Evolutionary conservation across 92 coral and sea anemone genomes (phyloP), one percentile per base, ranked within the genome.

Genomic region (Heliopora coerulea): DNA sequence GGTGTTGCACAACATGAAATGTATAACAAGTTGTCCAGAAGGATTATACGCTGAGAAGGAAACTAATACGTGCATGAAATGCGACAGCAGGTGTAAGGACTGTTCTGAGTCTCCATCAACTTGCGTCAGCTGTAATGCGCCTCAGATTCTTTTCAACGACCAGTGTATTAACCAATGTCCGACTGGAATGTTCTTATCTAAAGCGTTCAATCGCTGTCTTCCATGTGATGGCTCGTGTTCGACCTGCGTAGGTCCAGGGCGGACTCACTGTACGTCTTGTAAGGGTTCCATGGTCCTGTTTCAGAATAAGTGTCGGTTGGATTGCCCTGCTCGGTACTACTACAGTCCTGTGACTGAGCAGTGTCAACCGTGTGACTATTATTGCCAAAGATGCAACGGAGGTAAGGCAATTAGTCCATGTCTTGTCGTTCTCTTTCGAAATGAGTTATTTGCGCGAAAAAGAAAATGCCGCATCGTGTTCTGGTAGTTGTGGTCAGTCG

Each of bases 291-390:
- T 84, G 65, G 86, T 87, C 7, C 85, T 83, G 83, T 90, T 73
- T 13, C 86, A 83, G 31, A 65, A 85, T 14, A 87, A 80, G 24
- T 95, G 99, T 62, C 49, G 87, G 35, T 61, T 58, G 40, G 73
- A 80, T 13, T 95, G 99, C 56, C 99, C 97, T 15, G 64, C 86
- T 28, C 87, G 82, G 40, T 88, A 90, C 78, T 95, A 69, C 61
- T 84, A 80, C 79, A 87, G 86, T 61, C 56, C 74, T 6, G 85
- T 74, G 5, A 66, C 28, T 6, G 40, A 81, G 49, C 88, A 84
- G 34, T 95, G 99, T 44, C 96, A 88, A 44, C 95, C 89, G 18
- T 95, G 99, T 80, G 96, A 86, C 52, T 95, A 85, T 72, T 90
- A 88, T 49, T 95, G 99, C 56, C 86, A 85, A 24, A 77, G 60